Evolutionary conservation across 2,888 invertebrate species (phyloP).

Genomic region (Chironomus riparius): DNA sequence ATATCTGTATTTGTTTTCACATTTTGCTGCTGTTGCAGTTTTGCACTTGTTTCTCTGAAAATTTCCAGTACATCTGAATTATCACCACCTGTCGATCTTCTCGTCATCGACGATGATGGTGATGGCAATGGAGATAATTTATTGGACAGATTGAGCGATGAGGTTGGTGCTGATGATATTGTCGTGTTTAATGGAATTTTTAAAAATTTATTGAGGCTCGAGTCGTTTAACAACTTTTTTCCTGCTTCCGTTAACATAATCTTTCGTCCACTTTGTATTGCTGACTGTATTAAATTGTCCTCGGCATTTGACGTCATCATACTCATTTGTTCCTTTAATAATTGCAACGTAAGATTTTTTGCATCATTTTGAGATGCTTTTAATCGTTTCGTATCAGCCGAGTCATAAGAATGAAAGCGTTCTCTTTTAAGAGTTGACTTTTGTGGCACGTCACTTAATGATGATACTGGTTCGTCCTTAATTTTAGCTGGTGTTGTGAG

Average conservation of each 20-base stretch:
- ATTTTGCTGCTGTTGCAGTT: not conserved
- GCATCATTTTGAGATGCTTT: slow-evolving; percentile 10
- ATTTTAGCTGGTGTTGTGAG: not conserved
- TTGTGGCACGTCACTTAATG: not conserved
- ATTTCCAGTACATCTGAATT: not conserved
- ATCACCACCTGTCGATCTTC: not conserved
- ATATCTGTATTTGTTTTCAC: not conserved
- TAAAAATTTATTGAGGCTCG: slow-evolving; percentile 16
- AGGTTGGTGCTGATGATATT: slow-evolving; percentile 7
- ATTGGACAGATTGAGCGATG: not conserved
- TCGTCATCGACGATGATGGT: not conserved
- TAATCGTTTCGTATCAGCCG: slow-evolving; percentile 27
- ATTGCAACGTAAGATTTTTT: slow-evolving; percentile 46
- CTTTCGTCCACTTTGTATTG: slow-evolving; percentile 77
- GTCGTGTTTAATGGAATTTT: slow-evolving; percentile 25
- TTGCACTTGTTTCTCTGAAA: not conserved
- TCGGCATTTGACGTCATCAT: slow-evolving; percentile 76
- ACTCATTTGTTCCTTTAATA: slow-evolving; percentile 78
- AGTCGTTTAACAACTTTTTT: slow-evolving; percentile 58
- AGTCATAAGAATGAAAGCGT: slow-evolving; percentile 1
- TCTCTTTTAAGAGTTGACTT: not conserved
- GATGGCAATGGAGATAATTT: not conserved
- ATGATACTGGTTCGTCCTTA: not conserved
- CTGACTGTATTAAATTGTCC: slow-evolving; percentile 60
- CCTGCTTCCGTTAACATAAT: slow-evolving; percentile 78